phyloP scores from a whole-genome alignment of 2,113 vertebrate species.

The Spea bombifrons region DNA sequence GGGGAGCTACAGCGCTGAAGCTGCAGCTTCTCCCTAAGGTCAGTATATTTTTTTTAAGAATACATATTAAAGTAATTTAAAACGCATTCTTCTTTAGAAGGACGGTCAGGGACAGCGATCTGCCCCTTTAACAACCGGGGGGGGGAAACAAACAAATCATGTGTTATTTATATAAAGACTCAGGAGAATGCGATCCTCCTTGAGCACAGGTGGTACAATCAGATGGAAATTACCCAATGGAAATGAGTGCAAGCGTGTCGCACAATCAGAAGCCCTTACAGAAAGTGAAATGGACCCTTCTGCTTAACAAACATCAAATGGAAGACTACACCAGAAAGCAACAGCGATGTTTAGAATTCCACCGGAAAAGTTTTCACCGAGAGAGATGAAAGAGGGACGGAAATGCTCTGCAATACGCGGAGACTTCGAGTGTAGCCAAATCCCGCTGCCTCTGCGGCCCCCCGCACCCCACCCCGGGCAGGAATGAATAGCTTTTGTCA shows the following conservation, averaged over 20 bases:
- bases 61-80: too few relatives aligned
- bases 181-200: too few relatives aligned
- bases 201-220: background rate
- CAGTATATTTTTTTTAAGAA: too few relatives aligned
- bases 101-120: too few relatives aligned
- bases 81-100: too few relatives aligned
- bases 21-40: too few relatives aligned
- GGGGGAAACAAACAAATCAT: background rate
- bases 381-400: conserved; percentile 15
- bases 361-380: conserved; percentile 31
- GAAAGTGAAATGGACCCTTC: background rate
- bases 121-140: too few relatives aligned
- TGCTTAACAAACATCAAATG: background rate
- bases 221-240: background rate
- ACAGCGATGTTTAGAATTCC: background rate
- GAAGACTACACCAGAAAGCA: background rate
- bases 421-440: conserved; percentile 28
- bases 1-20: too few relatives aligned
- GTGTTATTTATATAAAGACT: background rate
- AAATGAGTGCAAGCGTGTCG: background rate
- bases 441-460: conserved; percentile 13
- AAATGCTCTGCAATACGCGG: conserved; percentile 40
- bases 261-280: background rate
- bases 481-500: conserved; percentile 41
- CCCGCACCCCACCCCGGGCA: conserved; percentile 13